Evolutionary conservation across 2,113 vertebrate species (phyloP).

Genomic region (Tamias sibiricus): DNA sequence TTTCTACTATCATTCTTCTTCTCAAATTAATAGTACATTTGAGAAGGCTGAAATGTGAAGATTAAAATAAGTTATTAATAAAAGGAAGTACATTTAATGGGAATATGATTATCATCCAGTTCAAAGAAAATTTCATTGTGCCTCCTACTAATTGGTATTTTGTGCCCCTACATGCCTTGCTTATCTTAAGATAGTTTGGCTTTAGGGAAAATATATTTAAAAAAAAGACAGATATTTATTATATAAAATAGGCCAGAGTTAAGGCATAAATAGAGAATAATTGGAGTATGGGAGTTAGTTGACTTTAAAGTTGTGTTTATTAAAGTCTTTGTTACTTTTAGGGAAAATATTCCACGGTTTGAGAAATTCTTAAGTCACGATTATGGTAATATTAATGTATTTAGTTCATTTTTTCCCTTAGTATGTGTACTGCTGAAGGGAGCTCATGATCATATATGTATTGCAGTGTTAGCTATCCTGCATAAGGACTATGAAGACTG

Average conservation of each 20-base stretch:
- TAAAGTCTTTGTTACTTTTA: not conserved
- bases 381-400: not conserved
- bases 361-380: not conserved
- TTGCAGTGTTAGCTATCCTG: not conserved
- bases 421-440: not conserved
- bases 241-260: conserved; percentile 13
- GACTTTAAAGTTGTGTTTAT: not conserved
- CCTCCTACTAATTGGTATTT: conserved; percentile 49
- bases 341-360: not conserved
- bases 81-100: conserved; percentile 58
- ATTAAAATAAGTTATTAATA: conserved; percentile 66
- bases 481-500: not conserved
- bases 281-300: not conserved
- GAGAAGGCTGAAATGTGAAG: conserved; percentile 45
- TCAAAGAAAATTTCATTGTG: conserved; percentile 43
- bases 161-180: not conserved
- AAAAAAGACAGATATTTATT: not conserved
- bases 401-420: not conserved
- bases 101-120: conserved; percentile 30
- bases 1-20: not conserved
- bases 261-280: not conserved
- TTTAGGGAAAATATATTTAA: conserved; percentile 31
- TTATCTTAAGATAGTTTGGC: conserved; percentile 44
- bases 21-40: conserved; percentile 41
- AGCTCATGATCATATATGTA: not conserved